phyloP scores from a whole-genome alignment of 2,113 vertebrate genomes.

The Electrona antarctica region DNA sequence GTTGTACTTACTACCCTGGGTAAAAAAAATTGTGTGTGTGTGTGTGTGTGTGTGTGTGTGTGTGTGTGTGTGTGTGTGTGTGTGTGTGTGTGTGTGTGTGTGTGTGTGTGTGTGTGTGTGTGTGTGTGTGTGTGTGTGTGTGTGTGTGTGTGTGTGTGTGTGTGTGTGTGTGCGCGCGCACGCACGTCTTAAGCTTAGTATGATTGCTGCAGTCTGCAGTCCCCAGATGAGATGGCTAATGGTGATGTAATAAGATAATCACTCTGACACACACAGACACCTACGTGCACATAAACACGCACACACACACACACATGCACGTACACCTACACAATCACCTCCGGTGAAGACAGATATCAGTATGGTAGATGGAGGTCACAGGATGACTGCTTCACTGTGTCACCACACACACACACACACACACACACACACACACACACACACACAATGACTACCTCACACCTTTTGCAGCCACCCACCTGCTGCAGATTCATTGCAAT shows the following conservation, averaged over 20 bases:
- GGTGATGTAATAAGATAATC: slow-evolving; percentile 59
- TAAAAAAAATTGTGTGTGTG: no score
- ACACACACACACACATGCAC: slow-evolving; percentile 2
- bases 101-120: no score
- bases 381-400: no score
- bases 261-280: not conserved
- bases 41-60: no score
- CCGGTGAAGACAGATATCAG: no score
- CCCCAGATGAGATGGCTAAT: slow-evolving; percentile 32
- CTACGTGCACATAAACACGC: not conserved
- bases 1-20: no score
- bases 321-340: not conserved
- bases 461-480: slow-evolving; percentile 21
- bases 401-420: not conserved
- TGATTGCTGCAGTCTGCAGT: slow-evolving; percentile 16
- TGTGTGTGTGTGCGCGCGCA: not conserved
- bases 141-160: not conserved
- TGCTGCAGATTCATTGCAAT: slow-evolving; percentile 1
- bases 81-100: no score
- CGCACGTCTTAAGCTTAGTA: not conserved
- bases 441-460: slow-evolving; percentile 29
- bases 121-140: not conserved
- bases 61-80: no score
- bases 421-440: slow-evolving; percentile 1
- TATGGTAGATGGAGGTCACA: no score